phyloP scores from a whole-genome alignment of 2,797 vertebrate genomes.

The Psittacula derbiana region DNA sequence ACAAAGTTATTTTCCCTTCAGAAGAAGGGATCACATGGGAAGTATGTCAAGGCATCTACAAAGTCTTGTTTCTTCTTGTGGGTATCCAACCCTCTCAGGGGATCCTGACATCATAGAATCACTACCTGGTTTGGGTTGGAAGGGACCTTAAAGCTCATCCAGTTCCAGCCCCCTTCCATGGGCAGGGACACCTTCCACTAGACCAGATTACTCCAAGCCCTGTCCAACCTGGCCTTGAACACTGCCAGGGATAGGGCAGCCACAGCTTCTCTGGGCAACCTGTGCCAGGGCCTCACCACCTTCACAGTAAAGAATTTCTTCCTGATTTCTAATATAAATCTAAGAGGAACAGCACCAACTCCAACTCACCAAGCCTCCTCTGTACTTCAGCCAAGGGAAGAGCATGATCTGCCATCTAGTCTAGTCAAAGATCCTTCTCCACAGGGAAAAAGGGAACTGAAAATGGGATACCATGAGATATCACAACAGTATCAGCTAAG shows the following conservation, averaged over 20 bases:
- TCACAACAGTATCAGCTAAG: rapidly evolving
- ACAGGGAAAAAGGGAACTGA: neutral
- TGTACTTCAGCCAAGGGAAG: neutral
- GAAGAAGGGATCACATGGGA: neutral
- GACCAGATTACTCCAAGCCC: neutral
- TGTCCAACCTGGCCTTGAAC: neutral
- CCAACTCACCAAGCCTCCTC: neutral
- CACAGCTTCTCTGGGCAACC: neutral
- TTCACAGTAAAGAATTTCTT: neutral
- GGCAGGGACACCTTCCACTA: neutral
- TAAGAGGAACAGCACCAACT: rapidly evolving
- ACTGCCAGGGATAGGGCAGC: neutral
- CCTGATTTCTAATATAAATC: neutral
- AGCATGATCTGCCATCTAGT: neutral
- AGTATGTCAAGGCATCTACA: neutral
- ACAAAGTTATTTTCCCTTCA: neutral
- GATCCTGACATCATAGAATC: neutral
- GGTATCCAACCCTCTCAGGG: rapidly evolving
- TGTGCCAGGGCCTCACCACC: neutral
- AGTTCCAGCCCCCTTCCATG: neutral
- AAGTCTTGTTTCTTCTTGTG: rapidly evolving
- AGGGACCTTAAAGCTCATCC: neutral
- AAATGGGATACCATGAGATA: neutral
- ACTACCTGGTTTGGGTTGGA: neutral
- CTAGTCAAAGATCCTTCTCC: neutral